These are phyloP conservation scores for Xanthia togata DNA, from an alignment of 2,888 invertebrate species.

Conservation along the genomic window DNA sequence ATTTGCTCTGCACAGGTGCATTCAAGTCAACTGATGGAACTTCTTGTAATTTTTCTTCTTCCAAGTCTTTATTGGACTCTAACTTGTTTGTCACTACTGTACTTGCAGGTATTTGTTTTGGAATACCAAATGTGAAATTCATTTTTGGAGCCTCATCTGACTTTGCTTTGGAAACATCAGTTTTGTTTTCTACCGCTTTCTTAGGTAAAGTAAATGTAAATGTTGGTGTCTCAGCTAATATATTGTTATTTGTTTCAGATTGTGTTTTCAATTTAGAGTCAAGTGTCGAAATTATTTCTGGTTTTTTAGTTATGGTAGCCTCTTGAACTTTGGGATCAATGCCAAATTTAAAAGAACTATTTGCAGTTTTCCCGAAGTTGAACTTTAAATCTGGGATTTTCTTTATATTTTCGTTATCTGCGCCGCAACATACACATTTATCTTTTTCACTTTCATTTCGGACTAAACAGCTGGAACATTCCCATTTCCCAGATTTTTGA, in stretches of 20 bases:
- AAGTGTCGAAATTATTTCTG: slow-evolving; percentile 53
- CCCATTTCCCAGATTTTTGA: slow-evolving; percentile 80
- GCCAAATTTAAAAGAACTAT: slow-evolving; percentile 81
- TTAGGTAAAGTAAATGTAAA: slow-evolving; percentile 73
- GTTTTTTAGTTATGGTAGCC: slow-evolving; percentile 62
- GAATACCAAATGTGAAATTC: slow-evolving; percentile 79
- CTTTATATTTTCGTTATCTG: slow-evolving; percentile 64
- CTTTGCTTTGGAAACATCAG: slow-evolving; percentile 58
- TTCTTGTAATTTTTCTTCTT: slow-evolving; percentile 74
- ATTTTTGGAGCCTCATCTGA: slow-evolving; percentile 68
- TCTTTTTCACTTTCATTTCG: slow-evolving; percentile 75
- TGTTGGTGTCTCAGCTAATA: slow-evolving; percentile 74
- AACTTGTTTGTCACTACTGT: slow-evolving; percentile 41
- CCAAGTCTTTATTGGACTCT: slow-evolving; percentile 53
- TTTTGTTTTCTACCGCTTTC: slow-evolving; percentile 67
- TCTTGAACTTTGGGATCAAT: slow-evolving; percentile 76
- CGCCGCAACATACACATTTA: slow-evolving; percentile 81
- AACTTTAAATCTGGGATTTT: slow-evolving; percentile 70
- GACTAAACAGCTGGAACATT: slow-evolving; percentile 81
- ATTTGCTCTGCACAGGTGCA: slow-evolving; percentile 25
- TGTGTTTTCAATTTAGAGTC: slow-evolving; percentile 67
- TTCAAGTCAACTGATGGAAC: slow-evolving; percentile 72
- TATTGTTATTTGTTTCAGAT: slow-evolving; percentile 82
- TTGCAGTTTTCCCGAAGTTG: slow-evolving; percentile 75
- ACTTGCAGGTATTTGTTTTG: slow-evolving; percentile 63